Base-by-base conservation (phyloP, 2,888 invertebrate species). In the Lithophane semibrunnea region DNA sequence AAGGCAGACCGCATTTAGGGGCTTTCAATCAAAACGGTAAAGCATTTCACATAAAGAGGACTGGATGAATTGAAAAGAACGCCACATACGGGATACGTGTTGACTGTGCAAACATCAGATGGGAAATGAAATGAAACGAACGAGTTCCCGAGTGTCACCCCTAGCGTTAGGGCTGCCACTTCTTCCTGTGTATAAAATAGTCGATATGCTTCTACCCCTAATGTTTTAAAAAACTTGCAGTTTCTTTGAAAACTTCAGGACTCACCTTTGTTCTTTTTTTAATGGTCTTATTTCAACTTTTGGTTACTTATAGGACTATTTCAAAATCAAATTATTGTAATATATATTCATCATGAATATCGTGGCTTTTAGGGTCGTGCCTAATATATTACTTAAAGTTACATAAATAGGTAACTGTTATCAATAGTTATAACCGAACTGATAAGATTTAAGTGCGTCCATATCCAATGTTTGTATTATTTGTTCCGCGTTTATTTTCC, bases 71-170 rank as follows among this genome's bases (percentile, higher is more conserved):
- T 90, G 91, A 90, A 92, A 91, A 91, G 90, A 90, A 90, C 91
- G 86, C 88, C 88, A 84, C 80, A 85, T 77, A 69, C 86, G 88
- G 86, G 86, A 86, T 81, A 88, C 88, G 91, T 94, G 94, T 94
- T 93, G 94, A 92, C 94, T 91, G 90, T 84, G 92, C 92, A 93
- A 94, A 95, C 94, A 94, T 89, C 88, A 90, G 92, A 92, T 91
- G 92, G 92, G 94, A 93, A 93, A 94, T 93, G 94, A 94, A 94
- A 94, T 94, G 94, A 94, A 93, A 93, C 91, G 92, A 91, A 88
- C 89, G 89, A 89, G 88, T 85, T 80, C 82, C 85, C 85, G 83
- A 91, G 90, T 91, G 93, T 92, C 91, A 89, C 90, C 91, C 91
- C 87, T 88, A 82, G 80, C 82, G 85, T 73, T 88, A 90, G 88